Base-by-base conservation (phyloP, 64 coral and sea anemone species). In the Cladopsammia gracilis region DNA sequence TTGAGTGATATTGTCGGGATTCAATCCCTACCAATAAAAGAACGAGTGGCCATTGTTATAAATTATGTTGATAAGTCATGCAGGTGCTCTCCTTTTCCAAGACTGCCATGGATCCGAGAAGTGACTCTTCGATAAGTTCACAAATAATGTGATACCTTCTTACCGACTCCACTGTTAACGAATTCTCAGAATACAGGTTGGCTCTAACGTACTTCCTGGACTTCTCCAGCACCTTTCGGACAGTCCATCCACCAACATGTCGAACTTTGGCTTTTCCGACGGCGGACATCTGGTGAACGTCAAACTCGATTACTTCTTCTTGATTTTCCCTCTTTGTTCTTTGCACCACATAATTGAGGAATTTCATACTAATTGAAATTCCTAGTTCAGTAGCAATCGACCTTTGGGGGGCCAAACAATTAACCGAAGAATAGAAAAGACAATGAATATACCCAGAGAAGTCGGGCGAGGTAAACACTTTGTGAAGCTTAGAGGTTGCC, bases 201-300 rank as follows among this genome's bases (percentile, higher is more conserved):
- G 20, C 46, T 53, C 54, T 49, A 6, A 78, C 76, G 54, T 78
- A 48, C 54, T 14, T 34, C 20, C 76, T 78, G 13, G 46, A 78
- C 49, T 78, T 78, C 49, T 54, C 76, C 44, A 78, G 48, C 13
- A 54, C 76, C 49, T 78, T 78, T 51, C 76, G 45, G 10, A 78
- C 19, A 19, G 48, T 44, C 76, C 76, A 78, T 4, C 76, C 76
- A 47, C 76, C 76, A 78, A 78, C 76, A 78, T 49, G 54, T 52
- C 76, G 48, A 48, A 78, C 76, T 78, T 78, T 78, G 6, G 26
- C 76, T 53, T 53, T 78, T 8, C 76, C 76, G 13, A n/a, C 76
- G 13, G 48, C 76, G 13, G 48, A 52, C 76, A 78, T 78, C 5
- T 78, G 26, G 46, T 52, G n/a, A 11, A 78, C 79, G 26, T 62